Conservation (phyloP, 92 coral and sea anemone species). For the Zoanthus sociatus region DNA sequence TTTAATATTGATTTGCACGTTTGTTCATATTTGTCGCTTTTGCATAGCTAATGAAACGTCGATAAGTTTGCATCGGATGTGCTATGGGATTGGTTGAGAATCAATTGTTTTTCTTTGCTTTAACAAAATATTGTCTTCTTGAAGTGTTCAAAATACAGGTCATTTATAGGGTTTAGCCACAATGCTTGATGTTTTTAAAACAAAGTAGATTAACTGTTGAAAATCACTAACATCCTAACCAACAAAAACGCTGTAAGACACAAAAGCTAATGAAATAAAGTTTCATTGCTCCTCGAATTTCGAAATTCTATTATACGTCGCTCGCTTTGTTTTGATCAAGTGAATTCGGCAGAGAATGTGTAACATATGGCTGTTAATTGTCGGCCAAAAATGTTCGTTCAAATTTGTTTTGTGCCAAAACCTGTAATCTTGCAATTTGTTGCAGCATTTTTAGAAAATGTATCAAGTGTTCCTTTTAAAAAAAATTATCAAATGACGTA, state of each 20-base stretch:
- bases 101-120: background rate
- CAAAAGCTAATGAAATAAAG: background rate
- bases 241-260: background rate
- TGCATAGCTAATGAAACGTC: constrained; percentile 10
- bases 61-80: constrained; percentile 19
- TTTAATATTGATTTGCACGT: background rate
- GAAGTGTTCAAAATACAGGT: constrained; percentile 20
- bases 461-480: too few species aligned
- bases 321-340: too few species aligned
- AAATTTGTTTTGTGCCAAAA: too few species aligned
- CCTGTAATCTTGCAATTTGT: too few species aligned
- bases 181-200: background rate
- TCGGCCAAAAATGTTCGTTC: too few species aligned
- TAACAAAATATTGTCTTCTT: constrained; percentile 3
- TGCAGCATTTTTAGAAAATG: too few species aligned
- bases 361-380: too few species aligned
- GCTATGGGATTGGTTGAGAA: background rate
- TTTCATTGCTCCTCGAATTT: background rate
- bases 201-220: background rate
- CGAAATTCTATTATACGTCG: too few species aligned
- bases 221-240: background rate
- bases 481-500: too few species aligned
- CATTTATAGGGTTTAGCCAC: constrained; percentile 16
- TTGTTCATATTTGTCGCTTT: constrained; percentile 1
- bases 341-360: too few species aligned